A percentile compares a stretch with the other conserved stretches of the same genome.
Evolutionary conservation across 2,888 invertebrate species (phyloP).

Genomic region (Eremobia ochroleuca): DNA sequence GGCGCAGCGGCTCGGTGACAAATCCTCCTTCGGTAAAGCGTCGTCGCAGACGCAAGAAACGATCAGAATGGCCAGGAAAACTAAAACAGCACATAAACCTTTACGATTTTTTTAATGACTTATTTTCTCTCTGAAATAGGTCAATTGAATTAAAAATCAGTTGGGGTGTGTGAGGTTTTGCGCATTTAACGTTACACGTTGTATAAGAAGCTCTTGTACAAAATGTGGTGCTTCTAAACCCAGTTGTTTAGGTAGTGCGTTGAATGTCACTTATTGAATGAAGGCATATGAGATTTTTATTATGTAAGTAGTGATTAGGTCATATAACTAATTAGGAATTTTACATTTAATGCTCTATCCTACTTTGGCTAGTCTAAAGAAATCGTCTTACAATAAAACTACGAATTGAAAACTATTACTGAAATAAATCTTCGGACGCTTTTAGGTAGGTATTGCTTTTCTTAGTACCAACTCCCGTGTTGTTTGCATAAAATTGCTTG

Average conservation of each 20-base stretch:
- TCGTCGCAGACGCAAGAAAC: too few relatives aligned
- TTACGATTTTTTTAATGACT: too few relatives aligned
- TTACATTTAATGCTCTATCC: neutral
- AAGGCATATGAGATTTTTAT: neutral
- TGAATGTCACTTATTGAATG: neutral
- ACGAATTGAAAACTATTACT: constrained; percentile 1
- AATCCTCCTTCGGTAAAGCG: too few relatives aligned
- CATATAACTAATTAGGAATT: neutral
- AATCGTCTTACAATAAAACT: neutral
- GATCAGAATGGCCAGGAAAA: too few relatives aligned
- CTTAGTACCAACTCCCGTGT: neutral
- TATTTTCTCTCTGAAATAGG: too few relatives aligned
- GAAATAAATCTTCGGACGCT: neutral
- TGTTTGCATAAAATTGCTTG: constrained; percentile 1
- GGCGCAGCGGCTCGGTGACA: too few relatives aligned
- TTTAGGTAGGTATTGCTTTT: constrained; percentile 1
- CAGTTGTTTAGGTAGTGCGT: neutral
- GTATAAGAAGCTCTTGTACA: neutral
- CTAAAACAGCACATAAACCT: too few relatives aligned
- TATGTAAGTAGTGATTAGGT: neutral
- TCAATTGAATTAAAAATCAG: too few relatives aligned
- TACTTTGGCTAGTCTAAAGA: neutral
- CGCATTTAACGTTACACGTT: too few relatives aligned
- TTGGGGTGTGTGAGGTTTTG: too few relatives aligned
- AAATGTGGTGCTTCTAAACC: neutral